These are phyloP conservation scores for Hoplostethus mediterraneus DNA, from an alignment of 2,797 vertebrate genomes.

Conservation along the genomic window DNA sequence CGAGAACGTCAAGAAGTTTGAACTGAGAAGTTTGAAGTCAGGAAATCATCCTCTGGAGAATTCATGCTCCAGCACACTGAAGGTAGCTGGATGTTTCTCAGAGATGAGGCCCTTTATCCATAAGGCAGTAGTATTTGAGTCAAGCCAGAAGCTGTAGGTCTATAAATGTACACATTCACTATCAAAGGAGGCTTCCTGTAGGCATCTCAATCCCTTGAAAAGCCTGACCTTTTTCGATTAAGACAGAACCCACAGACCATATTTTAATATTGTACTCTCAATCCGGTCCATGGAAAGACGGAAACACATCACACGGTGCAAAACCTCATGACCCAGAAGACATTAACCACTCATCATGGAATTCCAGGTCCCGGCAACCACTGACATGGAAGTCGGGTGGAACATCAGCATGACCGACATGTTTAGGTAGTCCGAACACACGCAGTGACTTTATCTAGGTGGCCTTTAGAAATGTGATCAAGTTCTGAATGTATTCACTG, in stretches of 20 bases:
- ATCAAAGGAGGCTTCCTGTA: constrained; percentile 13
- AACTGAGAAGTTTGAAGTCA: constrained; percentile 13
- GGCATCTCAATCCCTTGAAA: constrained; percentile 8
- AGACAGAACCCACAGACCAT: not conserved
- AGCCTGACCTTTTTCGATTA: constrained; percentile 27
- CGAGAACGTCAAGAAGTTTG: constrained; percentile 2
- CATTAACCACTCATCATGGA: constrained; percentile 20
- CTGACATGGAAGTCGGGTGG: constrained; percentile 48
- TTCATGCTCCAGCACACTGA: not conserved
- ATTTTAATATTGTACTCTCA: not conserved
- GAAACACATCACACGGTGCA: constrained; percentile 24
- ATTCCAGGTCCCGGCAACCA: not conserved
- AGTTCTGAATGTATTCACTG: constrained; percentile 62
- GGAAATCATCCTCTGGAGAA: not conserved
- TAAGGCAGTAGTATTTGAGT: not conserved
- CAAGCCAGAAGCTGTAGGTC: not conserved
- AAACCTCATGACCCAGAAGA: constrained; percentile 28
- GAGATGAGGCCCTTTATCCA: not conserved
- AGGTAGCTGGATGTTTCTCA: constrained; percentile 4
- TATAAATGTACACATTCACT: no score
- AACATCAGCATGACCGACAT: constrained; percentile 37
- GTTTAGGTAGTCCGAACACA: constrained; percentile 64
- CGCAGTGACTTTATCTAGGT: constrained; percentile 29
- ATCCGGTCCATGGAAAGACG: constrained; percentile 12
- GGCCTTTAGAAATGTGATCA: constrained; percentile 71